Percentiles rank a stretch among this genome's conserved stretches.
Evolutionary conservation across 2,888 invertebrate genomes (phyloP).

Genomic region (Lydus trimaculatus): DNA sequence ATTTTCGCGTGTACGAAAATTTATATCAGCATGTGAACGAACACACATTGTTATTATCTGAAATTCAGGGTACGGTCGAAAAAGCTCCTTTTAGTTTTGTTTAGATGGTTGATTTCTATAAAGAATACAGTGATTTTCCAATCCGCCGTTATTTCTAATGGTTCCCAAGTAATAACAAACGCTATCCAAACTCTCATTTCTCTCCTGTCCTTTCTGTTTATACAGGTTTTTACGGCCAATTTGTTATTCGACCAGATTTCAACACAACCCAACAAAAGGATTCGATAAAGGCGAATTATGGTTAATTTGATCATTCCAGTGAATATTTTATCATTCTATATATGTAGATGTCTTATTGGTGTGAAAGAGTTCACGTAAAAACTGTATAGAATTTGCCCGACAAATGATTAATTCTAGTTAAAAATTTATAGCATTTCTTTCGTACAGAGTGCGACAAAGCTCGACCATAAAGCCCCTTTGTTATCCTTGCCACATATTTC

Average conservation of each 20-base stretch:
- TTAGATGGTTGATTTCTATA: not conserved
- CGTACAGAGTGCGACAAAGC: conserved; percentile 7
- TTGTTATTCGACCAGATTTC: not conserved
- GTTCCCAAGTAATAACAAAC: not conserved
- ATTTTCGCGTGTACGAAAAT: conserved; percentile 51
- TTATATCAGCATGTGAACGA: conserved; percentile 41
- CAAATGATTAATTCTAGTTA: conserved; percentile 19
- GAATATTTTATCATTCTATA: no score
- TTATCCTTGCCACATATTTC: conserved; percentile 31
- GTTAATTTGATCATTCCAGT: not conserved
- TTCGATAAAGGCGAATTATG: not conserved
- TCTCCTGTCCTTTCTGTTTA: not conserved
- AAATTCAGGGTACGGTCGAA: not conserved
- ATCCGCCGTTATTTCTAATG: not conserved
- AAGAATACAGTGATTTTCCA: not conserved
- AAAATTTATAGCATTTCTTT: conserved; percentile 25
- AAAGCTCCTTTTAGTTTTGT: not conserved
- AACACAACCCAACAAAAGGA: not conserved
- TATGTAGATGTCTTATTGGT: no score
- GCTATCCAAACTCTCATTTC: not conserved
- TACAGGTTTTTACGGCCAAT: not conserved
- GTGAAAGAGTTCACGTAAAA: no score
- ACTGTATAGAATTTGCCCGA: not conserved
- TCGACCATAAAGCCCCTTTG: conserved; percentile 14
- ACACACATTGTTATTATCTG: conserved; percentile 33